Evolutionary conservation across 2,113 vertebrate species (phyloP).

Genomic region (Artemisiospiza belli): DNA sequence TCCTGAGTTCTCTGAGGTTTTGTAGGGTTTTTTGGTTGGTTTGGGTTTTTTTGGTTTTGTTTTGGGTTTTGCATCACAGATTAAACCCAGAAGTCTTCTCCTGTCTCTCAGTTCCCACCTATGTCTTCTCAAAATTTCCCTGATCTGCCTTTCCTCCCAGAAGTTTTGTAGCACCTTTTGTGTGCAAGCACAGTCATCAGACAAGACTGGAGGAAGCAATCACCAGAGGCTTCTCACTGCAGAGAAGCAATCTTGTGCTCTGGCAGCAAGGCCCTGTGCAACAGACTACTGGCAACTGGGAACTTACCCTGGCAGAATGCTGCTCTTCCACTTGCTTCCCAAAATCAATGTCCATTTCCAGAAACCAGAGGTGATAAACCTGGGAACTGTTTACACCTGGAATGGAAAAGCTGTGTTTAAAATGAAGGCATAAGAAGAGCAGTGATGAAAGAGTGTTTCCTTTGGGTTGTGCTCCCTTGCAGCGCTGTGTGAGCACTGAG

Average conservation of each 20-base stretch:
- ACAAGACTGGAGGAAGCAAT: neutral
- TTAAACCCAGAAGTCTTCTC: neutral
- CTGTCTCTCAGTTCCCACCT: neutral
- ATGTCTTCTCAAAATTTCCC: neutral
- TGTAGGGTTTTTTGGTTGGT: neutral
- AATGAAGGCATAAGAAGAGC: neutral
- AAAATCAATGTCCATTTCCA: neutral
- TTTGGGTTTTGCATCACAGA: neutral
- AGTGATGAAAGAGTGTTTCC: neutral
- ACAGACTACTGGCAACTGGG: neutral
- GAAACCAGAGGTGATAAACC: neutral
- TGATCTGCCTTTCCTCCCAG: neutral
- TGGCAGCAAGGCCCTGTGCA: accelerated
- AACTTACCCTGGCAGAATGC: neutral
- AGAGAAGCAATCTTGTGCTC: neutral
- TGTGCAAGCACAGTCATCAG: neutral
- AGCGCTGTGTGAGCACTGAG: accelerated
- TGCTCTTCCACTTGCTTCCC: neutral
- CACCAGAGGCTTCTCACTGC: neutral
- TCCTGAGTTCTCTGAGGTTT: neutral
- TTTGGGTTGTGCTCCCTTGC: neutral
- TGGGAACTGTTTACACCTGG: neutral
- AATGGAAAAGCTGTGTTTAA: neutral
- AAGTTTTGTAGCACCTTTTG: neutral
- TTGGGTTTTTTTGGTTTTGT: neutral